Base-by-base conservation (phyloP, 2,797 vertebrate species). In the Falco berigora region DNA sequence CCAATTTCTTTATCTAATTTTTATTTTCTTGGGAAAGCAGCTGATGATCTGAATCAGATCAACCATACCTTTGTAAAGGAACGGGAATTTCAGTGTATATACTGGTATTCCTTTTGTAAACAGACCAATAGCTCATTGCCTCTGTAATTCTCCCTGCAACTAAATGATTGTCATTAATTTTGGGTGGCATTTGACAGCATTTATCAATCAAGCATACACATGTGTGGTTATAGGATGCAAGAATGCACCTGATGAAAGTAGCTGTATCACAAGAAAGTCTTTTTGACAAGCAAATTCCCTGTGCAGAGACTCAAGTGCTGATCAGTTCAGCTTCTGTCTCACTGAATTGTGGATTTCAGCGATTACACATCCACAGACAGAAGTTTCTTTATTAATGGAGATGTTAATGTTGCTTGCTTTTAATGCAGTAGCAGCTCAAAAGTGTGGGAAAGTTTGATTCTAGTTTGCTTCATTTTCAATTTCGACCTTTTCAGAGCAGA, bases 401-500 rank as follows among this genome's bases (percentile, higher is more conserved):
- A 67, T 69, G 36, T 53, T 53, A 6, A 23, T 76, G 76, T 90
- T 27, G 1, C 30, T 85, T 67, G 21, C 5, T 88, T 88, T 80
- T 72, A 67, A 73, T 76, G 19, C 2, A 87, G 9, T 21, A 72
- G 53, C 61, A 90, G 28, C 56, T 86, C 32, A 77, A 58, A 78
- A 91, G 6, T 3, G 1, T 50, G 42, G 21, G 67, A 47, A 46
- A 49, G 4, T 47, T 76, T 49, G 4, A 40, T 81, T 79, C 44
- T 80, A 27, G 13, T 80, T 90, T 0, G 0, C 28, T 84, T 81
- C 5, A 64, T 88, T 86, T 87, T 90, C 0, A 0, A 27, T 78
- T 95, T 93, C 56, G 9, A 16, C 59, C 4, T 95, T 88, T 97
- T 85, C 96, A 98, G 98, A 98, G 97, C 84, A 98, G 97, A 97